phyloP scores from a whole-genome alignment of 2,113 vertebrate species.

The Oplegnathus fasciatus region DNA sequence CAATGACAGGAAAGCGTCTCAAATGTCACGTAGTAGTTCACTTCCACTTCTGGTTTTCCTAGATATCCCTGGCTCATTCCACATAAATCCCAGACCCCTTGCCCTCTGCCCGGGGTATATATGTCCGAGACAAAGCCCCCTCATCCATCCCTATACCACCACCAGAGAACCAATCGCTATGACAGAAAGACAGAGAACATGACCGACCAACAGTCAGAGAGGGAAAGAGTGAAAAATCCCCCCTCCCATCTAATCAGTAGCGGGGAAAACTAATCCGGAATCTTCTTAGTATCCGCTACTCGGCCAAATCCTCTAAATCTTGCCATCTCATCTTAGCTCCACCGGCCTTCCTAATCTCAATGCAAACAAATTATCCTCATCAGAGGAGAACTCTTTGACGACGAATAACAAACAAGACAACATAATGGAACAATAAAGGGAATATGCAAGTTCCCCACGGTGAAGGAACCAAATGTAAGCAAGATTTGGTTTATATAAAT shows the following conservation, averaged over 20 bases:
- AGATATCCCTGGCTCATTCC: constrained; percentile 52
- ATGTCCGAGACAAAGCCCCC: constrained; percentile 59
- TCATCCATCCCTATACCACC: constrained; percentile 27
- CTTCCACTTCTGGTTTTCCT: constrained; percentile 50
- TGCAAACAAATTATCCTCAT: constrained; percentile 85
- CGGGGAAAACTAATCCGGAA: constrained; percentile 82
- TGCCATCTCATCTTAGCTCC: constrained; percentile 85
- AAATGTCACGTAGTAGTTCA: background rate
- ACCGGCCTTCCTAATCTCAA: constrained; percentile 82
- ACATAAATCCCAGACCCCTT: constrained; percentile 54
- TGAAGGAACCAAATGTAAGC: background rate
- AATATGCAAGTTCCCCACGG: background rate
- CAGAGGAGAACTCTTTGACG: constrained; percentile 71
- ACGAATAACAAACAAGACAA: constrained; percentile 40
- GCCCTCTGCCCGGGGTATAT: constrained; percentile 41
- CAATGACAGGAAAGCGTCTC: background rate
- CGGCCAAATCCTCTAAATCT: constrained; percentile 85
- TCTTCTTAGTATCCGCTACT: constrained; percentile 83
- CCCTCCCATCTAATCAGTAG: constrained; percentile 80
- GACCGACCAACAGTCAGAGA: constrained; percentile 36
- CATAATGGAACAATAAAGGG: constrained; percentile 28
- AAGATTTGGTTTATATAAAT: background rate
- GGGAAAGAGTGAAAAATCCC: constrained; percentile 55
- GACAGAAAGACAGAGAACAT: constrained; percentile 52
- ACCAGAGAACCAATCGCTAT: constrained; percentile 46